Evolutionary conservation across 2,888 invertebrate species (phyloP), one percentile per base, ranked within the genome.

Genomic region (Hedychridium roseum): DNA sequence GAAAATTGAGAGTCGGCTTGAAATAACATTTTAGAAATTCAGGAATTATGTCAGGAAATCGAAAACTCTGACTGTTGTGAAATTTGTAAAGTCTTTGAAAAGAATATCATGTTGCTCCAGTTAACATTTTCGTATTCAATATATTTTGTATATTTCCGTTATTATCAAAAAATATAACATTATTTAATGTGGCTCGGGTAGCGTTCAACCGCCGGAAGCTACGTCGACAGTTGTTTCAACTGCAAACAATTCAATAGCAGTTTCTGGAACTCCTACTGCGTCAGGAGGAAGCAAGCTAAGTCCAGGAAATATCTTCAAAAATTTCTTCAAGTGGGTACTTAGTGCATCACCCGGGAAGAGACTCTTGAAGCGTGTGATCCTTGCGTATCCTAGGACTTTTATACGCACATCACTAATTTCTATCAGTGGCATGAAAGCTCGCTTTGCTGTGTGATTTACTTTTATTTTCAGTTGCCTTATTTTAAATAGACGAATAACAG

Each of bases 311-410:
- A 92, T 94, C 83, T 92, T 94, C 88, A 94, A 94, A 86, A 94
- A 93, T 85, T 93, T 94, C 85, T 94, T 94, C 90, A 94, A 94
- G 94, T 94, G 92, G 87, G 83, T 82, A 82, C 81, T 60, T 52
- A 61, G 55, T 57, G 64, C 65, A 68, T 66, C 61, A 58, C 63
- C 53, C 60, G 54, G 42, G 63, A 70, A 65, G 61, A 68, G 54
- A 73, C 53, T 57, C 54, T 68, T 59, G 60, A 60, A 61, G 58
- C 52, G 60, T 66, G 66, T 70, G 62, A 57, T 56, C 56, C 61
- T 60, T 57, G 57, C 54, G 57, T 61, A 53, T 58, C 41, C 42
- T 58, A 54, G 31, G 28, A 62, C 44, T 48, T 54, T 46, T 52
- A 63, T 44, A 43, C 48, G 43, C 53, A 59, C 55, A 50, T 49